Evolutionary conservation across 2,113 vertebrate species (phyloP), one percentile per base, ranked within the genome.

Genomic region (Psephotus haematonotus): DNA sequence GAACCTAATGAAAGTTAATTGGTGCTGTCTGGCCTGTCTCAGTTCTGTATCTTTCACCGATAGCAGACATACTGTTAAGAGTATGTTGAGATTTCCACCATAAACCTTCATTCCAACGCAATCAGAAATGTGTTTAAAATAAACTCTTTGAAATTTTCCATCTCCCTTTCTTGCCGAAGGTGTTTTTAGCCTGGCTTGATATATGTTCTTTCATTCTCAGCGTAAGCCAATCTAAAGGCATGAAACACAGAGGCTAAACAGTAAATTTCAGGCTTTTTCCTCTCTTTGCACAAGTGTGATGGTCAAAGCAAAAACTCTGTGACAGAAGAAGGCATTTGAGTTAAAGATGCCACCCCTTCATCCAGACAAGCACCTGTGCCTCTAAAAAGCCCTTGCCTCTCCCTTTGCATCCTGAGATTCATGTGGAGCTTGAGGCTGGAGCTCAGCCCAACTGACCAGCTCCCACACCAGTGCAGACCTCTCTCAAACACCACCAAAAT

Each of bases 61-160:
- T 93, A 96, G 47, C 82, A 94, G 80, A 84, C 93, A 86, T 53
- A 41, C 52, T 44, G 6, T 60, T 71, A 75, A 35, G 39, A 81
- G 9, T 79, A 50, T n/a, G 65, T 72, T 85, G 86, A 89, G 62
- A 69, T 14, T 91, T 72, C 55, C 52, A 49, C 65, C 7, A 0
- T 35, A 91, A 90, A 46, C 44, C 25, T 81, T 59, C 1, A 0
- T 89, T 94, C 63, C 80, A 69, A 23, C 0, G 0, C 25, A 65
- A 50, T 72, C 69, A 28, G 69, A 94, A 95, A 94, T 82, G 70
- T 82, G 83, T 93, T 95, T 91, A 95, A 93, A 95, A 93, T 88
- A 91, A 94, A 78, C 24, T 49, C 83, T 62, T 27, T 18, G 43
- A 84, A 71, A 93, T 49, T 72, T 96, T 91, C 84, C 83, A 85